These are phyloP conservation scores for Bombus pyrosoma DNA, from an alignment of 1,140 invertebrate genomes.

Conservation along the genomic window DNA sequence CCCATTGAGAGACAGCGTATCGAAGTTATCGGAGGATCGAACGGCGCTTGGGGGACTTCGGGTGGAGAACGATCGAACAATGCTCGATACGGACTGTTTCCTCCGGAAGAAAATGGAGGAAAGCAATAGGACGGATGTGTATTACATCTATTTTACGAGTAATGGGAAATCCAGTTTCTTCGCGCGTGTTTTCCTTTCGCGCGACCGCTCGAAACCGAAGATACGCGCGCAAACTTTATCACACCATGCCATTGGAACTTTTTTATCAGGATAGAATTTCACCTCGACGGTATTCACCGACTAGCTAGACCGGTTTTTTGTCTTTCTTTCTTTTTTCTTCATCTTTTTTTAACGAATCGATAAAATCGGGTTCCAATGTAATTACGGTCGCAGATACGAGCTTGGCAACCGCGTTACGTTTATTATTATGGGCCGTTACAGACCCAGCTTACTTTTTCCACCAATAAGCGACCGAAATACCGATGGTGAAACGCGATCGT, in stretches of 20 bases:
- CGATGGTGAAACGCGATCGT: neutral
- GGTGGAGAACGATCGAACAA: conserved; percentile 34
- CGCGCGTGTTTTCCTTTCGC: conserved; percentile 10
- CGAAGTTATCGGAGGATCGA: conserved; percentile 22
- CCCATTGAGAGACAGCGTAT: conserved; percentile 33
- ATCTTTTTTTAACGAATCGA: neutral
- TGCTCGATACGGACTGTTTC: conserved; percentile 8
- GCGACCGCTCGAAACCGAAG: no score
- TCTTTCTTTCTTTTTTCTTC: neutral
- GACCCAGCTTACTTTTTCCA: neutral
- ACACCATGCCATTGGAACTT: neutral
- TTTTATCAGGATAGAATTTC: conserved; percentile 15
- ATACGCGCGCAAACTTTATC: no score
- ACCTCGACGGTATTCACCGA: neutral
- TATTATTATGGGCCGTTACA: conserved; percentile 7
- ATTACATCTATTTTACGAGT: conserved; percentile 41
- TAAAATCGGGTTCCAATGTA: conserved; percentile 1
- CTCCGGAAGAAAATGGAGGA: conserved; percentile 3
- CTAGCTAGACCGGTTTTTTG: neutral
- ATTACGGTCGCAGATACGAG: conserved; percentile 3
- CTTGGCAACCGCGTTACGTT: conserved; percentile 11
- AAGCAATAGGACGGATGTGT: conserved; percentile 30
- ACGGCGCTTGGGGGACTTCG: neutral
- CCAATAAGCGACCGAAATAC: conserved; percentile 16
- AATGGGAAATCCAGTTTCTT: conserved; percentile 29